Percentiles rank a stretch among this genome's conserved stretches.
Conservation (phyloP, 2,888 invertebrate genomes). For the Drosophila stalkeri region DNA sequence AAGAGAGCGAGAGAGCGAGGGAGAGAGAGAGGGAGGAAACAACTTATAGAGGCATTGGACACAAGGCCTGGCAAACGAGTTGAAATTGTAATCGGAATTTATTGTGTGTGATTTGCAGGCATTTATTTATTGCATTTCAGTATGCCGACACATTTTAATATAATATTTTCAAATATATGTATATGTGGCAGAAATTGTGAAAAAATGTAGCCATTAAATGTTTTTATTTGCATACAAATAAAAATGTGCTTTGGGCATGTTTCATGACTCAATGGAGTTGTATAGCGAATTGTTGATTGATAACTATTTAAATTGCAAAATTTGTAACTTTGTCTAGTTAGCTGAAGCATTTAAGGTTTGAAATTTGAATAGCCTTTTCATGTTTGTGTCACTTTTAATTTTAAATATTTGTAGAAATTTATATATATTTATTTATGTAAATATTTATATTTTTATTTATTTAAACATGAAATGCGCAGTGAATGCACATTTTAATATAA, state of each 20-base stretch:
- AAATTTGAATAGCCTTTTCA: background rate
- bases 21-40: too few relatives aligned
- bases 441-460: background rate
- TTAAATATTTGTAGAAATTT: too few relatives aligned
- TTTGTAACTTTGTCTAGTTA: background rate
- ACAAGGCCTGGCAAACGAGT: slow-evolving; percentile 4
- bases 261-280: background rate
- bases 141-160: slow-evolving; percentile 5
- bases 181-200: background rate
- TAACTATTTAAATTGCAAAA: background rate
- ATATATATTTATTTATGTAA: background rate
- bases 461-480: background rate
- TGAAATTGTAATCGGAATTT: slow-evolving; percentile 41
- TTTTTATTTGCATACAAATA: background rate
- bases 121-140: slow-evolving; percentile 33
- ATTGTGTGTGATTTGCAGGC: slow-evolving; percentile 47
- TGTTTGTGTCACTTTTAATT: background rate
- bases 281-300: background rate
- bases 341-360: background rate
- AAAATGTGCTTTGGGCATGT: background rate
- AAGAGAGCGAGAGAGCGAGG: too few relatives aligned
- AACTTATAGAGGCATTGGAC: slow-evolving; percentile 21
- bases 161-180: background rate
- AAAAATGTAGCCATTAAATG: background rate
- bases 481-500: background rate